These are phyloP conservation scores for Anhinga rufa DNA, from an alignment of 2,113 vertebrate species.

Conservation along the genomic window DNA sequence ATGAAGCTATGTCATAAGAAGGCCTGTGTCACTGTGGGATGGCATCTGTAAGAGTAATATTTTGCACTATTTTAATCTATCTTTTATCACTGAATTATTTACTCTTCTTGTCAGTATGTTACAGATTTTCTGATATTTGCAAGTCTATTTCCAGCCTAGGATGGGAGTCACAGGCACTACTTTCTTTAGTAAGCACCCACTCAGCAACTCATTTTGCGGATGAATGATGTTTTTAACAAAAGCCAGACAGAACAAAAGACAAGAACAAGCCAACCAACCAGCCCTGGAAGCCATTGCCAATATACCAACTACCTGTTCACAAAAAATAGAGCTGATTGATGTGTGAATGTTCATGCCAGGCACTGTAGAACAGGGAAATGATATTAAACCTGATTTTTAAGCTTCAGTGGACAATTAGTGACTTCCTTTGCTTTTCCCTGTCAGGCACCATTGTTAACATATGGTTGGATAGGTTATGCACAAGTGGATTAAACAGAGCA, in stretches of 20 bases:
- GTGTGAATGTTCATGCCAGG: neutral
- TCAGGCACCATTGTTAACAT: neutral
- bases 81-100: slow-evolving; percentile 23
- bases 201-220: neutral
- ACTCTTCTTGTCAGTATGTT: neutral
- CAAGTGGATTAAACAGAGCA: neutral
- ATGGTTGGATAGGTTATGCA: neutral
- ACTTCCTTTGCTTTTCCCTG: neutral
- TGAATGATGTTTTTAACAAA: neutral
- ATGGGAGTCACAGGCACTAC: neutral
- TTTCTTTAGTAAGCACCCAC: neutral
- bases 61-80: neutral
- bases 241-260: neutral
- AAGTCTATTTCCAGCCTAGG: neutral
- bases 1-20: neutral
- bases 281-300: neutral
- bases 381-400: neutral
- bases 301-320: neutral
- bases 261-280: neutral
- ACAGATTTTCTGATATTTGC: neutral
- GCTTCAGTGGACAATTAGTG: neutral
- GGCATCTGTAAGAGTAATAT: neutral
- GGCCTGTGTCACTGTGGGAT: neutral
- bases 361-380: neutral
- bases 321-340: neutral